phyloP scores from a whole-genome alignment of 1,140 invertebrate genomes.

The Leptestheria dahalacensis region DNA sequence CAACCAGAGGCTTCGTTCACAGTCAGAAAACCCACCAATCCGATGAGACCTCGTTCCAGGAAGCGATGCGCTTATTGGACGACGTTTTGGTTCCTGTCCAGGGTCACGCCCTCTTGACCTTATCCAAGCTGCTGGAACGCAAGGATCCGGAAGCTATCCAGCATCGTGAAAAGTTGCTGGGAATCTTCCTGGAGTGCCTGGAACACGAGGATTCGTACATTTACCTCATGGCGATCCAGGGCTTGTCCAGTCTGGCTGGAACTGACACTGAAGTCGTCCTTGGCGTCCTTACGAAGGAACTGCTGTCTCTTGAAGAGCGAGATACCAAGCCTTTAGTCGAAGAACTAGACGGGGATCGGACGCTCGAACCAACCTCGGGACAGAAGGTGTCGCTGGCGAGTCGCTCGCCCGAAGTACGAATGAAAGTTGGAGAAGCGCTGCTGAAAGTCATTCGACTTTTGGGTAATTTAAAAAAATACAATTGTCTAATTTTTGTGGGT shows the following conservation, averaged over 20 bases:
- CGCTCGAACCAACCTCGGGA: too few species aligned
- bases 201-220: slow-evolving; percentile 66
- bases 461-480: too few species aligned
- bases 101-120: slow-evolving; percentile 57
- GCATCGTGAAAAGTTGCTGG: slow-evolving; percentile 48
- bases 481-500: too few species aligned
- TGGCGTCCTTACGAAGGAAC: slow-evolving; percentile 35
- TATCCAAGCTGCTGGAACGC: slow-evolving; percentile 52
- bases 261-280: slow-evolving; percentile 49
- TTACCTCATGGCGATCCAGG: slow-evolving; percentile 61
- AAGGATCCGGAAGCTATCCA: slow-evolving; percentile 43
- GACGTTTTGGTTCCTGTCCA: slow-evolving; percentile 59
- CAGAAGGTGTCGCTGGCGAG: slow-evolving; percentile 11
- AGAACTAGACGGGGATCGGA: slow-evolving; percentile 30
- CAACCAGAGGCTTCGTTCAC: slow-evolving; percentile 12
- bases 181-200: slow-evolving; percentile 51
- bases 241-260: slow-evolving; percentile 46
- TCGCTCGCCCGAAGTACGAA: slow-evolving; percentile 37
- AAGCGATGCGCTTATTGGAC: slow-evolving; percentile 47
- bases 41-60: slow-evolving; percentile 30
- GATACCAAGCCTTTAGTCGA: slow-evolving; percentile 20
- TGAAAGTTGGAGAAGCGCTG: slow-evolving; percentile 70
- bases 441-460: slow-evolving; percentile 52
- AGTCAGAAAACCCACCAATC: neutral
- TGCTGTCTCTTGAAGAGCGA: slow-evolving; percentile 14